Base-by-base conservation (phyloP, 2,797 vertebrate genomes). In the Podargus strigoides region DNA sequence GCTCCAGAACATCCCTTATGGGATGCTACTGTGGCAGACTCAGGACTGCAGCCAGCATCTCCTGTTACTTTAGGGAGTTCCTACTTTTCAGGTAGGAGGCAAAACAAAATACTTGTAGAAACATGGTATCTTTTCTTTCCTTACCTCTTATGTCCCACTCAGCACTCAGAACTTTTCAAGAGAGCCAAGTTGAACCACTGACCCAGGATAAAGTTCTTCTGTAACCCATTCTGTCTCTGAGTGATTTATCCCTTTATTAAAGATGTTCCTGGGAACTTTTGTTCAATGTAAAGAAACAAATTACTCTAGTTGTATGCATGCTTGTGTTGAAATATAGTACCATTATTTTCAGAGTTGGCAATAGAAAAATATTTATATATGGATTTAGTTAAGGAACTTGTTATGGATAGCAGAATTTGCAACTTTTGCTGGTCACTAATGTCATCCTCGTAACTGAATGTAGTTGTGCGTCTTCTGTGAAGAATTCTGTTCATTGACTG, bases 161-260 rank as follows among this genome's bases (percentile, higher is more conserved):
- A 9, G 5, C n/a, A 37, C 6, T 5, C 19, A 30, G 64, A 68
- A 55, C 12, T 26, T 78, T 50, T 66, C 46, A 24, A 32, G 24
- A 37, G 16, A 53, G 21, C 20, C 24, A 41, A 24, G 18, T 6
- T 79, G 26, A 84, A 39, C 22, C 0, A 0, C 24, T 62, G 32
- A 67, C 22, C 5, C 41, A 76, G 9, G 19, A 39, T 30, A 3
- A 60, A 28, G 21, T 32, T 56, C 41, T 60, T 50, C 39, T 47
- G 24, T 46, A 52, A 49, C 24, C 9, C 10, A 2, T 70, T 73
- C 18, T 24, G 23, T 26, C 46, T 73, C 42, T 30, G 37, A 73
- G 20, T 23, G 28, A 69, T 68, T 60, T 50, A 36, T n/a, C 26
- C 21, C 68, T 64, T 49, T 59, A 52, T 41, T n/a, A 49, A 52